Base-by-base conservation (phyloP, 2,113 vertebrate species). In the Silurus meridionalis region DNA sequence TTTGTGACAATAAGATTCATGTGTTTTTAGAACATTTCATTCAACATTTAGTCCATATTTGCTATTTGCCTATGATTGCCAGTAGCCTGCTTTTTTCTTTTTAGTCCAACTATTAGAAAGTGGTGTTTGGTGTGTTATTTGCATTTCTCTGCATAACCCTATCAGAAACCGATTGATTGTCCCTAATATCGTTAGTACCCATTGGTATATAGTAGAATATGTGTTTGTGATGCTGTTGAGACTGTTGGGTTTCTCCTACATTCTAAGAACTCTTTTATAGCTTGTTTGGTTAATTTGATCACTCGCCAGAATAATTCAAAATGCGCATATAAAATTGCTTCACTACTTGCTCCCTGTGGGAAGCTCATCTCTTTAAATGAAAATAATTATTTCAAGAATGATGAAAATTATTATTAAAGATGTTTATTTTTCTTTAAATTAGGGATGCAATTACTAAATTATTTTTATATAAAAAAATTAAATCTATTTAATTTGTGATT, bases 91-190 rank as follows among this genome's bases (percentile, higher is more conserved):
- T 61, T 61, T 61, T 19, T 61, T 19, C 6, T 21, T 61, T 61
- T 61, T 5, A 66, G n/a, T 66, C n/a, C n/a, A 66, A n/a, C 23
- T 66, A 48, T 28, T 55, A 57, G 6, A 25, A 14, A 9, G 37
- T 28, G 80, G 57, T 82, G 25, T 37, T 82, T 83, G 48, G 46
- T 82, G 79, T 75, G 80, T 83, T 15, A 83, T 88, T 88, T 61
- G 58, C 53, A 58, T 72, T 23, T 72, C 80, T 80, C n/a, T 64
- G 46, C 83, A 75, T 63, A 79, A 66, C 87, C 74, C 80, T 72
- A 83, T 86, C 80, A 83, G 81, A 80, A 74, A 53, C n/a, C 72
- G 64, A 83, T 86, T 88, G 10, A 46, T 21, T 80, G 74, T 83
- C n/a, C 72, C 61, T 71, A 37, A 60, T 82, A 85, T 28, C 57